Evolutionary conservation across 2,888 invertebrate species (phyloP), one percentile per base, ranked within the genome.

Genomic region (Acleris sparsana): DNA sequence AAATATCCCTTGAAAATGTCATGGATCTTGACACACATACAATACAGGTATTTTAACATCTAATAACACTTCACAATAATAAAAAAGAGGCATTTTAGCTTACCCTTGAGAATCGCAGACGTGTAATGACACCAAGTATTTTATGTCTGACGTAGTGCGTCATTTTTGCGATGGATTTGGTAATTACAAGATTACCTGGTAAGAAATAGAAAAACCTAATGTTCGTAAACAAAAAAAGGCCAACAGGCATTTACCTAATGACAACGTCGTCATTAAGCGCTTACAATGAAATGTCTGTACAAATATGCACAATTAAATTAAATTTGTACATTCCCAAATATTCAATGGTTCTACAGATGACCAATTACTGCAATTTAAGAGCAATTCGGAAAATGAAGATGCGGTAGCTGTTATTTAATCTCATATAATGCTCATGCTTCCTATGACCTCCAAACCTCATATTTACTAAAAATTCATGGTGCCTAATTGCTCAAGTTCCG

Each of bases 401-500:
- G 17, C 2, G 46, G 16, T 46, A 46, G 17, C 5, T 46, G 16
- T 2, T 46, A 17, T 46, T n/a, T 5, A 17, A 46, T 16, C 46
- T n/a, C 46, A 46, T n/a, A 46, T 7, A 46, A 17, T 16, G n/a
- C 56, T 61, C 48, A 70, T 70, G 70, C 75, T 72, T 73, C 72
- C 72, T 71, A 73, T 71, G 82, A 71, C 79, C 80, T 82, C 73
- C 67, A 69, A 43, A 39, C 52, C 62, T 74, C 65, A 75, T 75
- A 78, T 77, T 80, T 82, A 78, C 75, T 48, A 73, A 72, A 78
- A 76, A 82, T 78, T 77, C 79, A 71, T 73, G 73, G 72, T 69
- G 70, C 69, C 73, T 85, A 86, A 86, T 85, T 76, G 80, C 80
- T 79, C 72, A 69, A 82, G 84, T 82, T 84, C 83, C 84, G 78